Percentiles rank a stretch among this genome's conserved stretches.
These are phyloP conservation scores for Shinisaurus crocodilurus DNA, from an alignment of 2,113 vertebrate species.

Conservation along the genomic window DNA sequence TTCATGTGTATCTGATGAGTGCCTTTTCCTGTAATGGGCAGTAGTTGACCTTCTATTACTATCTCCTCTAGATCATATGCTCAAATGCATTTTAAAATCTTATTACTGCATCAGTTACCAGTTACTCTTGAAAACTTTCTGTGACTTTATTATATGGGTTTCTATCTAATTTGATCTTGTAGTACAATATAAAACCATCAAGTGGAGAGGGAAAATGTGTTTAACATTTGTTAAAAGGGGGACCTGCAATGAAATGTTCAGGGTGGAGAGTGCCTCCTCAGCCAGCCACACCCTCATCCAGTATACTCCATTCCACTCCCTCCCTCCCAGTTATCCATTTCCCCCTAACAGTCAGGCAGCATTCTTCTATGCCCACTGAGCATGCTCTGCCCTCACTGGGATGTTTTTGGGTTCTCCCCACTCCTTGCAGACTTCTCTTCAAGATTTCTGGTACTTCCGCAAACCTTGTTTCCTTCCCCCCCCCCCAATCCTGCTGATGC, in stretches of 20 bases:
- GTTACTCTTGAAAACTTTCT: neutral
- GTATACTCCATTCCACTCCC: neutral
- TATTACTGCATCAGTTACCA: slow-evolving; percentile 14
- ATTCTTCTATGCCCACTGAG: neutral
- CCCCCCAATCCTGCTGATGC: neutral
- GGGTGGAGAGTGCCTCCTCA: neutral
- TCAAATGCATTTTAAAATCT: neutral
- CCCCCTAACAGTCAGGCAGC: neutral
- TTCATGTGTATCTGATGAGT: slow-evolving; percentile 9
- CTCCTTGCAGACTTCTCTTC: neutral
- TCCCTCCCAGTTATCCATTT: too few species aligned
- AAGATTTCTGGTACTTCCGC: neutral
- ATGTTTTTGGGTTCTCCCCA: neutral
- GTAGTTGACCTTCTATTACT: slow-evolving; percentile 2
- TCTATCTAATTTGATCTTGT: neutral
- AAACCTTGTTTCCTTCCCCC: neutral
- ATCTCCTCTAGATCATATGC: neutral
- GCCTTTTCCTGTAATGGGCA: neutral
- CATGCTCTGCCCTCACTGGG: neutral
- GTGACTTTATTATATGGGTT: neutral
- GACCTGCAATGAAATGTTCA: neutral
- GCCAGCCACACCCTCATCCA: neutral
- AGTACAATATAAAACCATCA: neutral
- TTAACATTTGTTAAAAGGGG: neutral
- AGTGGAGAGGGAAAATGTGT: neutral